A percentile compares a stretch with the other conserved stretches of the same genome.
Evolutionary conservation across 1,140 invertebrate genomes (phyloP).

Genomic region (Lepidostoma basale): DNA sequence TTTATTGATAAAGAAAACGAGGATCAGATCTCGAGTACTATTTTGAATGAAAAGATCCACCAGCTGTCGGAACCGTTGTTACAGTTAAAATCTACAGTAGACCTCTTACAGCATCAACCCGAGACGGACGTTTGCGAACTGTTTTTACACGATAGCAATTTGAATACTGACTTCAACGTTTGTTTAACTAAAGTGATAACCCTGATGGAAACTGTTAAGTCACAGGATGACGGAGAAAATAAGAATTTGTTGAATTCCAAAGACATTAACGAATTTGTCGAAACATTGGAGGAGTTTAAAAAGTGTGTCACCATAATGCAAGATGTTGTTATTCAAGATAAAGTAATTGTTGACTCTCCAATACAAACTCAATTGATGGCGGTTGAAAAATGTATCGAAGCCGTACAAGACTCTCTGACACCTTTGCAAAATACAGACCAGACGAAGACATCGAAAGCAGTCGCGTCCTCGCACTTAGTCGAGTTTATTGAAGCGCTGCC

Average conservation of each 20-base stretch:
- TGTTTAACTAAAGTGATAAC: background rate
- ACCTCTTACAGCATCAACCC: background rate
- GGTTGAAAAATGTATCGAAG: background rate
- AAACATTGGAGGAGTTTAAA: background rate
- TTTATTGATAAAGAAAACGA: background rate
- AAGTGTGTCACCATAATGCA: background rate
- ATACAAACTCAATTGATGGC: background rate
- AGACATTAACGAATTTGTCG: background rate
- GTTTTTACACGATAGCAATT: background rate
- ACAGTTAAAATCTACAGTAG: background rate
- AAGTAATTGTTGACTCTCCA: background rate
- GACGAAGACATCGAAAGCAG: background rate
- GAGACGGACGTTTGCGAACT: background rate
- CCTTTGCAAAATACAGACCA: background rate
- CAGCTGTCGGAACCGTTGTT: background rate
- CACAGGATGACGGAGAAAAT: background rate
- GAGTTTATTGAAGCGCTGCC: background rate
- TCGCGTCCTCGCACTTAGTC: background rate
- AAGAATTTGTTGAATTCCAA: background rate
- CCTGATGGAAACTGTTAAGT: conserved; percentile 1
- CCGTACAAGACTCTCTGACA: background rate
- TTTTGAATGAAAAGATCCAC: background rate
- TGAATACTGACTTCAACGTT: background rate
- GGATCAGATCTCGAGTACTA: background rate
- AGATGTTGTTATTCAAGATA: too few relatives aligned